These are phyloP conservation scores for Micromussa lordhowensis DNA, from an alignment of 92 coral and sea anemone species.

Conservation along the genomic window DNA sequence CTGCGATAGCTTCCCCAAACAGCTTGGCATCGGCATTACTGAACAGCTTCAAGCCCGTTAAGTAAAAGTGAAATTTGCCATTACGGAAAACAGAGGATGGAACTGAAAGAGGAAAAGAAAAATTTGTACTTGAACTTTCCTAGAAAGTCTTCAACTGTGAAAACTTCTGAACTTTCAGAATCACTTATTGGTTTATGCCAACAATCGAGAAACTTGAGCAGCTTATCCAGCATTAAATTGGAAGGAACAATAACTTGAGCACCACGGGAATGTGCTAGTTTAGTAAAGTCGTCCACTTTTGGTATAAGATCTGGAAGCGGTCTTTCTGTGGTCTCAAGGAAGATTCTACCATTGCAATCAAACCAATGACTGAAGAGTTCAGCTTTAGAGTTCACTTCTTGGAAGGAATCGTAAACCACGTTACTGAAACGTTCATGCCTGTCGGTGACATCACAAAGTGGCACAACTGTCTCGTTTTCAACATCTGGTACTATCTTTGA, in stretches of 20 bases:
- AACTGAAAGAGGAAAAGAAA: neutral
- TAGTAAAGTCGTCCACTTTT: neutral
- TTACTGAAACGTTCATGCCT: neutral
- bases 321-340: neutral
- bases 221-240: neutral
- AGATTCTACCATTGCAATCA: slow-evolving; percentile 3
- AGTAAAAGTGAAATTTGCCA: neutral
- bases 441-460: neutral
- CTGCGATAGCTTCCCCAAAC: neutral
- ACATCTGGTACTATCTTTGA: slow-evolving; percentile 3
- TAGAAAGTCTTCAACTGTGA: slow-evolving; percentile 6
- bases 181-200: neutral
- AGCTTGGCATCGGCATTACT: neutral
- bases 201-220: neutral
- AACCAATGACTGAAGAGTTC: neutral
- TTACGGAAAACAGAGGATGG: neutral
- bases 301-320: neutral
- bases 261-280: neutral
- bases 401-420: neutral
- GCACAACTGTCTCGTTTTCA: neutral
- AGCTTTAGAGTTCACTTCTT: neutral
- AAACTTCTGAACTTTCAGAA: neutral
- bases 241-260: neutral
- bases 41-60: neutral
- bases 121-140: neutral